Conservation (phyloP, 2,797 vertebrate species). For the Galago senegalensis region DNA sequence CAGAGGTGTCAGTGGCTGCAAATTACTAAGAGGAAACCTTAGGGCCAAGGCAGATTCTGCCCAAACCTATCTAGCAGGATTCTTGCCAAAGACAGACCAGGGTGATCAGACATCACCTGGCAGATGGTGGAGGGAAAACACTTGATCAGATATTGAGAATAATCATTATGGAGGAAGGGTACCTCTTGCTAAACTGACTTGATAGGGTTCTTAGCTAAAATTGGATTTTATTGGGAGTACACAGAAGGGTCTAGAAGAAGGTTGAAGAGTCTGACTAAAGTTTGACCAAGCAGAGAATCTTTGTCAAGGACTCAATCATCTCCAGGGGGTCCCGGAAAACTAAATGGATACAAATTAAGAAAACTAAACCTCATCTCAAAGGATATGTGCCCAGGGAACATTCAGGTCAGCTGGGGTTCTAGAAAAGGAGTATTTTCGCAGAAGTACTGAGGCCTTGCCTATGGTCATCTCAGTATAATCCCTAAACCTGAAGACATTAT, state of each 20-base stretch:
- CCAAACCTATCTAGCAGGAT: neutral
- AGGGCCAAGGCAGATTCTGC: neutral
- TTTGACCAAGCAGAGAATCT: neutral
- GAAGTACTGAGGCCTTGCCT: neutral
- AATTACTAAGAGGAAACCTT: neutral
- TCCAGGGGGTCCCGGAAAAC: constrained; percentile 15
- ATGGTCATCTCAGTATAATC: neutral
- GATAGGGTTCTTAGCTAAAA: neutral
- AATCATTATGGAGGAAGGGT: neutral
- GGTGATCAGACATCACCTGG: neutral
- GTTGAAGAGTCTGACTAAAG: neutral
- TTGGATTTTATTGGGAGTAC: neutral
- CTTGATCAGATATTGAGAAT: neutral
- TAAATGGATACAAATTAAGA: neutral
- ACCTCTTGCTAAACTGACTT: neutral
- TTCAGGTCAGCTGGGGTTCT: neutral
- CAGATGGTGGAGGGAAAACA: neutral
- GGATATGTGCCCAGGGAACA: neutral
- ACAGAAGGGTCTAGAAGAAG: neutral
- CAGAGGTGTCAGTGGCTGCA: neutral
- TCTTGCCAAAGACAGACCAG: neutral
- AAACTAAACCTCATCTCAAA: neutral
- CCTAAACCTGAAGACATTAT: constrained; percentile 12
- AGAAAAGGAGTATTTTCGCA: constrained; percentile 42
- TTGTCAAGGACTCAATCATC: neutral